A percentile compares a stretch with the other conserved stretches of the same genome.
Conservation (phyloP, 2,113 vertebrate species). For the Mystacornis crossleyi region DNA sequence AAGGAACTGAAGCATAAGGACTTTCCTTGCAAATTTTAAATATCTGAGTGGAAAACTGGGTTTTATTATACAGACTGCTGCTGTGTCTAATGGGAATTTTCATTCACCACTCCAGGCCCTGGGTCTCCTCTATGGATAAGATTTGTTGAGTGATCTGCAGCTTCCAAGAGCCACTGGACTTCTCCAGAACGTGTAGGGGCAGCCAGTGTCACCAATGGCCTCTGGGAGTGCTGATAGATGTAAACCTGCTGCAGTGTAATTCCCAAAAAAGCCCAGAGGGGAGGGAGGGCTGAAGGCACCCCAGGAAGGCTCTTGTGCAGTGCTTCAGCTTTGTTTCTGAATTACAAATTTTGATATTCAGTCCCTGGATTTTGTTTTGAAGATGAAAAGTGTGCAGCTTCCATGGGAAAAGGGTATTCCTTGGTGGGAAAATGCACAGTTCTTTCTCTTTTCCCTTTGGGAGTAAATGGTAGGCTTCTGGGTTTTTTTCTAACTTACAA, state of each 20-base stretch:
- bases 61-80: not conserved
- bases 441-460: not conserved
- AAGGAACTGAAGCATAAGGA: not conserved
- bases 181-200: not conserved
- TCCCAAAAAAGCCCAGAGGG: not conserved
- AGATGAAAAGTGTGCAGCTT: not conserved
- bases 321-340: not conserved
- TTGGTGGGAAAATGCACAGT: not conserved
- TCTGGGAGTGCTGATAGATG: not conserved
- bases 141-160: not conserved
- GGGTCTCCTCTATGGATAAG: not conserved
- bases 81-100: not conserved
- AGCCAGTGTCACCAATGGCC: not conserved
- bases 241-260: not conserved
- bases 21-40: not conserved
- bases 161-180: not conserved
- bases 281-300: not conserved
- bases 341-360: not conserved
- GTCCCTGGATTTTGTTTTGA: not conserved
- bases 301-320: not conserved
- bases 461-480: not conserved
- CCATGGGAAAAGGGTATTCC: not conserved
- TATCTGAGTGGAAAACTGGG: not conserved
- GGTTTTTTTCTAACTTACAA: not conserved
- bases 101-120: not conserved